These are phyloP conservation scores for Brenthis daphne DNA, from an alignment of 2,888 invertebrate genomes.

Conservation along the genomic window DNA sequence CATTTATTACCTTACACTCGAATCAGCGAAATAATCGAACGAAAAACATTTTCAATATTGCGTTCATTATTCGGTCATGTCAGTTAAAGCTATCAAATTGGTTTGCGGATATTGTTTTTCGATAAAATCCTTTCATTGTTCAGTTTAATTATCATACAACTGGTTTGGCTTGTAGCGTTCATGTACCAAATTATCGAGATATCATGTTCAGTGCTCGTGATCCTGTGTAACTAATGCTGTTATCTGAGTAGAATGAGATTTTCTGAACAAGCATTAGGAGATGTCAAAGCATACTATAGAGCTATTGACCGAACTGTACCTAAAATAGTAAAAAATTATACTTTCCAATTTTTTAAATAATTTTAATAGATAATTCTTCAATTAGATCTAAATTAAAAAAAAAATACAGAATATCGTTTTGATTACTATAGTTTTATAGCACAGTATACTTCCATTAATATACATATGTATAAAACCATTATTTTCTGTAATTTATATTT, in stretches of 20 bases:
- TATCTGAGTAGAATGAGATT: too few species aligned
- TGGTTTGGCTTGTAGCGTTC: slow-evolving; percentile 39
- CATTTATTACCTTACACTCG: slow-evolving; percentile 9
- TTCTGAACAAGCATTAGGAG: too few species aligned
- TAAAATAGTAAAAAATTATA: background rate
- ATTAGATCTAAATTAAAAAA: too few species aligned
- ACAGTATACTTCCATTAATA: too few species aligned
- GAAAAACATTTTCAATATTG: slow-evolving; percentile 36
- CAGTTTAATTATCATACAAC: slow-evolving; percentile 53
- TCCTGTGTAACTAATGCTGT: background rate
- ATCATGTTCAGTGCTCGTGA: slow-evolving; percentile 18
- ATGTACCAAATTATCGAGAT: slow-evolving; percentile 39
- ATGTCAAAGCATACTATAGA: too few species aligned
- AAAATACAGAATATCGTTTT: too few species aligned
- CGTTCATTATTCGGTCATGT: slow-evolving; percentile 34
- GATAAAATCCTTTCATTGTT: slow-evolving; percentile 53
- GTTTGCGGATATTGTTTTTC: slow-evolving; percentile 46
- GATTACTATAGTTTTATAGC: too few species aligned
- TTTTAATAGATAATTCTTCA: too few species aligned
- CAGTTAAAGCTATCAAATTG: slow-evolving; percentile 38
- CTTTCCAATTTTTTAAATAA: too few species aligned
- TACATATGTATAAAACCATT: too few species aligned
- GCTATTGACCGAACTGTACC: background rate
- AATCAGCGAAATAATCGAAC: slow-evolving; percentile 12
- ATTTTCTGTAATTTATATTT: too few species aligned